Conservation (phyloP, 1,140 invertebrate genomes). For the Eueides isabella region DNA sequence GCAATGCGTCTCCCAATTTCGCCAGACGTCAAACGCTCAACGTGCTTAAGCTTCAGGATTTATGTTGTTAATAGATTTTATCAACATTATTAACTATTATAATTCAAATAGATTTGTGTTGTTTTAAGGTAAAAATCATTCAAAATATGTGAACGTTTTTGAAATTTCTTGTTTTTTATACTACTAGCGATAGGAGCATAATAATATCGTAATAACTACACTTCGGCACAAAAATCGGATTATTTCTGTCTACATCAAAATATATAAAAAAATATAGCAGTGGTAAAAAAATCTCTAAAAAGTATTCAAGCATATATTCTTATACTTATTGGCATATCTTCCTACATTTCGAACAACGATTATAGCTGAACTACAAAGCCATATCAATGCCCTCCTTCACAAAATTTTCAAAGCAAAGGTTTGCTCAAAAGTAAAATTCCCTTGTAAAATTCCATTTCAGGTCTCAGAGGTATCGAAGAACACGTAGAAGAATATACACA, state of each 20-base stretch:
- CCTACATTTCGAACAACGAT: background rate
- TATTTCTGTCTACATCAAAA: too few relatives aligned
- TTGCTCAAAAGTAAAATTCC: conserved; percentile 70
- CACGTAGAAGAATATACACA: conserved; percentile 53
- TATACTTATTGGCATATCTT: background rate
- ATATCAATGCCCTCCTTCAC: conserved; percentile 37
- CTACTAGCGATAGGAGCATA: too few relatives aligned
- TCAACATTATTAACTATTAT: too few relatives aligned
- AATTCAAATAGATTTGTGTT: too few relatives aligned
- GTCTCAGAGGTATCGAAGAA: conserved; percentile 70
- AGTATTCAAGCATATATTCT: too few relatives aligned
- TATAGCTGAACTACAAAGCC: conserved; percentile 19
- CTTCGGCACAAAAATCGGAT: too few relatives aligned
- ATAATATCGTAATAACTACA: too few relatives aligned
- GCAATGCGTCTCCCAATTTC: background rate
- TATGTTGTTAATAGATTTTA: background rate
- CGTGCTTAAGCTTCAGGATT: background rate
- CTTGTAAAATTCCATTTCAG: conserved; percentile 79
- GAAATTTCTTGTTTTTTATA: too few relatives aligned
- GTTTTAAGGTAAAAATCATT: background rate
- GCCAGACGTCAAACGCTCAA: background rate
- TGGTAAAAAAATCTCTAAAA: too few relatives aligned
- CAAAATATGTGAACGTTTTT: background rate
- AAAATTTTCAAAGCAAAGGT: conserved; percentile 72
- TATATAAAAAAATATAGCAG: too few relatives aligned